phyloP scores from a whole-genome alignment of 2,797 vertebrate species.

The Perodicticus potto region DNA sequence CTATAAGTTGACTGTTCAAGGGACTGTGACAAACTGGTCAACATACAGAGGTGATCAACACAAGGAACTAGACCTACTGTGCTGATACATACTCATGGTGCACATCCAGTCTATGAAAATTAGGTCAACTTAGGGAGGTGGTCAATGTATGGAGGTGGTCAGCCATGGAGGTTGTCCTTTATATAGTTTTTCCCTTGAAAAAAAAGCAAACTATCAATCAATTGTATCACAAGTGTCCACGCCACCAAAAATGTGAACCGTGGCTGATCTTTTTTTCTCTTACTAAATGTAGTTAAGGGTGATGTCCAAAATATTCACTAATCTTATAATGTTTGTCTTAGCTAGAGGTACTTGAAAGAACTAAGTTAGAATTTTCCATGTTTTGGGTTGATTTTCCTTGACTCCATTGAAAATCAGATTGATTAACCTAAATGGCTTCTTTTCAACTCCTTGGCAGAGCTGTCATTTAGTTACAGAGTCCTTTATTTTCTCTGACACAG shows the following conservation, averaged over 20 bases:
- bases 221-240: background rate
- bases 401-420: background rate
- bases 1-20: too few species aligned
- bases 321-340: background rate
- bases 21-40: too few species aligned
- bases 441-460: background rate
- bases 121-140: too few species aligned
- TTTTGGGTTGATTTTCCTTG: background rate
- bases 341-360: background rate
- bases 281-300: background rate
- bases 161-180: too few species aligned
- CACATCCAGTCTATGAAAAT: too few species aligned
- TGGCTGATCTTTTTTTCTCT: background rate
- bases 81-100: too few species aligned
- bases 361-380: too few species aligned
- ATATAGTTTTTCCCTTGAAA: background rate
- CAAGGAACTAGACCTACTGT: too few species aligned
- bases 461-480: background rate
- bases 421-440: background rate
- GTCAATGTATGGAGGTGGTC: too few species aligned
- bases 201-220: background rate
- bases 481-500: background rate
- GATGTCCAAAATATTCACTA: background rate
- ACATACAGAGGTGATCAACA: too few species aligned
- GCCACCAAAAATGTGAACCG: background rate